Percentiles rank a stretch among this genome's conserved stretches.
Evolutionary conservation across 2,797 vertebrate species (phyloP).

Genomic region (Ciconia nigra): DNA sequence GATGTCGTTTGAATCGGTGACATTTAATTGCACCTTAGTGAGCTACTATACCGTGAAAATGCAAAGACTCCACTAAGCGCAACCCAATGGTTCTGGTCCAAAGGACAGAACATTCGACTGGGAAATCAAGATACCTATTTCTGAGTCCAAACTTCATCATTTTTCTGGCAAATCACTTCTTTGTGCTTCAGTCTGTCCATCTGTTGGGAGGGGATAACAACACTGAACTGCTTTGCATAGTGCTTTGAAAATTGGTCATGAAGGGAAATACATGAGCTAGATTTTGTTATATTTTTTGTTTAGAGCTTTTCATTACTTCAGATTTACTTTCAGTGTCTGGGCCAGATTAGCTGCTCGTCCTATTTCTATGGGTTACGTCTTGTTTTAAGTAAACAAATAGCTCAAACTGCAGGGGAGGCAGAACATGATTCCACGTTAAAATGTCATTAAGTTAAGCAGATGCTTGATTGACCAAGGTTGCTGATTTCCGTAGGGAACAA

Average conservation of each 20-base stretch:
- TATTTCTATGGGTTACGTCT: background rate
- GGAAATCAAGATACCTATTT: background rate
- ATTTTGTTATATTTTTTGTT: background rate
- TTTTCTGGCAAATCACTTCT: background rate
- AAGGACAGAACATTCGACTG: background rate
- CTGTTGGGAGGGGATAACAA: background rate
- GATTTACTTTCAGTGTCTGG: background rate
- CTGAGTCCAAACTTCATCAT: background rate
- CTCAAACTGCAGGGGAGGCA: background rate
- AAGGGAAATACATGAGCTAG: background rate
- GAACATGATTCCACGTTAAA: background rate
- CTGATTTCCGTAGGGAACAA: background rate
- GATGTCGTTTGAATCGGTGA: background rate
- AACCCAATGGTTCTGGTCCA: background rate
- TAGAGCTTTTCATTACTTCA: background rate
- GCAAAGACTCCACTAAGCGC: background rate
- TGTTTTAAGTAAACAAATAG: background rate
- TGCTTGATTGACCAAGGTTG: background rate
- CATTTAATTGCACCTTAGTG: background rate
- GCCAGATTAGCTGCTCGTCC: background rate
- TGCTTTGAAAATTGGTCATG: background rate
- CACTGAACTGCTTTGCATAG: background rate
- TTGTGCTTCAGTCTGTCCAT: background rate
- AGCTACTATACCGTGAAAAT: background rate
- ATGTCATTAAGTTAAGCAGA: background rate